Evolutionary conservation across 1,140 invertebrate species (phyloP).

Genomic region (Drosophila pachea): DNA sequence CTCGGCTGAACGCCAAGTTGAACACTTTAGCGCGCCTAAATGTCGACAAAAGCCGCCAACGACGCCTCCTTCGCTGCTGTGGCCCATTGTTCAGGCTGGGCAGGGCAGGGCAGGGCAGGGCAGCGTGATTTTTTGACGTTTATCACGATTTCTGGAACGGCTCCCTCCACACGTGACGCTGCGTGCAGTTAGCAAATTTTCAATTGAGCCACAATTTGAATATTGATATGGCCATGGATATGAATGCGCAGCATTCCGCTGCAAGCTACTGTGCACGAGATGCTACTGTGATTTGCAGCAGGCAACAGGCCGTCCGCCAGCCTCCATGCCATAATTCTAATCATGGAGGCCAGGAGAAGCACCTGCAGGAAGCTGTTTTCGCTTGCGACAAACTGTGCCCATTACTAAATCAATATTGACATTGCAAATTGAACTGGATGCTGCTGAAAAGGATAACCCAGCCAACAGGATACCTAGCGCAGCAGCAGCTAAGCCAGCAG

Average conservation of each 20-base stretch:
- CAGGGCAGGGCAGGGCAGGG: conserved; percentile 31
- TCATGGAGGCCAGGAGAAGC: background rate
- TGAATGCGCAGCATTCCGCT: background rate
- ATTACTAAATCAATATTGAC: conserved; percentile 71
- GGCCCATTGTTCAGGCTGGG: conserved; percentile 62
- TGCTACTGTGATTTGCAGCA: conserved; percentile 41
- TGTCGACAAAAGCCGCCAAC: conserved; percentile 67
- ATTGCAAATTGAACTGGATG: conserved; percentile 41
- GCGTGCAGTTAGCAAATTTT: conserved; percentile 69
- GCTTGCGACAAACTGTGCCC: conserved; percentile 40
- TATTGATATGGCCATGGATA: conserved; percentile 61
- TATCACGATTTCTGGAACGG: conserved; percentile 68
- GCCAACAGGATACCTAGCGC: conserved; percentile 10
- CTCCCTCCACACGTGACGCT: conserved; percentile 25
- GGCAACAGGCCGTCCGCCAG: background rate
- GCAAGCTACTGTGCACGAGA: conserved; percentile 55
- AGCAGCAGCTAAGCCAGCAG: conserved; percentile 46
- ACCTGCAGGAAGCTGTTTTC: conserved; percentile 24
- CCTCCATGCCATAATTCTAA: conserved; percentile 37
- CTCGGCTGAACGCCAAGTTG: conserved; percentile 59
- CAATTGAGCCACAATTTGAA: conserved; percentile 77
- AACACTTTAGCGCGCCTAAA: conserved; percentile 74
- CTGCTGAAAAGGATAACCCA: conserved; percentile 15
- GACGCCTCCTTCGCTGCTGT: conserved; percentile 52
- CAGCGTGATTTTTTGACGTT: conserved; percentile 76